Evolutionary conservation across 2,888 invertebrate species (phyloP).

Genomic region (Drosophila atroscutellata): DNA sequence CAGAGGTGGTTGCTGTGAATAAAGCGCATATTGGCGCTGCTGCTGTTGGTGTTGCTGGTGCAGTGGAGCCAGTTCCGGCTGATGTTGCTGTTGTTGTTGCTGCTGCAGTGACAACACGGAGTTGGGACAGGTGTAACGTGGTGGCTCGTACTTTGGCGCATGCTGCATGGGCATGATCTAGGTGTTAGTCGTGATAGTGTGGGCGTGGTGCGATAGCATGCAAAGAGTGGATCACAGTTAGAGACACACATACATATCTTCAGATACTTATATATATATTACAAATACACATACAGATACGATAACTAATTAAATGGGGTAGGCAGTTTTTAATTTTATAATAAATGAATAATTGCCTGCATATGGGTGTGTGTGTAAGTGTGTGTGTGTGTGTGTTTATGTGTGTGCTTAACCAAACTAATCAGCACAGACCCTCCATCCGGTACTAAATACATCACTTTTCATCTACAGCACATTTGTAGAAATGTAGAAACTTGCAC

Average conservation of each 20-base stretch:
- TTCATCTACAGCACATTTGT: not conserved
- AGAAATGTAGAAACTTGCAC: too few relatives aligned
- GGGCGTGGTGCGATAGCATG: conserved; percentile 57
- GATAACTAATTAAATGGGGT: not conserved
- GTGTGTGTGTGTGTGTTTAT: not conserved
- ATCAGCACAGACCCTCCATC: not conserved
- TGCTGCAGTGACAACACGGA: conserved; percentile 82
- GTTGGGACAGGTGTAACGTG: conserved; percentile 84
- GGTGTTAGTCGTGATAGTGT: conserved; percentile 49
- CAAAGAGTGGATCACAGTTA: conserved; percentile 65
- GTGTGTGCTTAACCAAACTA: not conserved
- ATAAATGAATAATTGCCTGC: conserved; percentile 1
- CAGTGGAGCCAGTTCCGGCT: conserved; percentile 39
- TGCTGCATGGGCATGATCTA: conserved; percentile 84
- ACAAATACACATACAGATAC: not conserved
- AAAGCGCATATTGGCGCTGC: conserved; percentile 79
- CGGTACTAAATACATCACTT: not conserved
- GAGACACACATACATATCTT: conserved; percentile 61
- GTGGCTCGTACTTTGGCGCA: conserved; percentile 85
- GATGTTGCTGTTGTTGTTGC: conserved; percentile 70
- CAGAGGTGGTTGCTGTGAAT: conserved; percentile 79
- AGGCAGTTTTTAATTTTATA: not conserved
- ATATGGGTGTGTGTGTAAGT: not conserved
- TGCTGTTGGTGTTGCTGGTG: conserved; percentile 60
- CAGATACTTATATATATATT: conserved; percentile 30